phyloP scores from a whole-genome alignment of 2,113 vertebrate genomes.

The Plecotus auritus region DNA sequence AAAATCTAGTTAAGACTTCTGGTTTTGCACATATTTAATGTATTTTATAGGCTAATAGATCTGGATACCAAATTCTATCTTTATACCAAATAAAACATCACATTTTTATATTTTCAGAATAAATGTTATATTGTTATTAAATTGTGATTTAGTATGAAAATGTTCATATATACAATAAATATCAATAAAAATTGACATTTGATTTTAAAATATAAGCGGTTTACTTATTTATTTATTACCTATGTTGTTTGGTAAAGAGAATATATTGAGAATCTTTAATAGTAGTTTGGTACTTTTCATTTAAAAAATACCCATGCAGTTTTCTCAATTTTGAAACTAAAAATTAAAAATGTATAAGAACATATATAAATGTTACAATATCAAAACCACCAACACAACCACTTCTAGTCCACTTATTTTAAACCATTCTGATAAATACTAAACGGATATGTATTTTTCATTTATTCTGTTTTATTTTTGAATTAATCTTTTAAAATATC shows the following conservation, averaged over 20 bases:
- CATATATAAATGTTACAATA: neutral
- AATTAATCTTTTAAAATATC: conserved; percentile 13
- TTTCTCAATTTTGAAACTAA: neutral
- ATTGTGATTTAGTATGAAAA: neutral
- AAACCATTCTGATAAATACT: neutral
- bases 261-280: conserved; percentile 4
- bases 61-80: neutral
- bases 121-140: neutral
- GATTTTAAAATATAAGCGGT: neutral
- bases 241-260: neutral
- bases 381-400: neutral
- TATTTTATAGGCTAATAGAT: neutral
- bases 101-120: neutral
- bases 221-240: neutral
- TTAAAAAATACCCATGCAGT: neutral
- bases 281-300: neutral
- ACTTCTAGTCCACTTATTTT: neutral
- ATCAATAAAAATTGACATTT: neutral
- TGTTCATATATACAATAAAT: neutral
- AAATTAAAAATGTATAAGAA: neutral
- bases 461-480: conserved; percentile 20
- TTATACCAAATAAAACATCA: neutral
- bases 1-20: neutral
- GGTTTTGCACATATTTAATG: neutral
- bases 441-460: neutral